These are phyloP conservation scores for Burhinus bistriatus DNA, from an alignment of 2,113 vertebrate genomes.

Conservation along the genomic window DNA sequence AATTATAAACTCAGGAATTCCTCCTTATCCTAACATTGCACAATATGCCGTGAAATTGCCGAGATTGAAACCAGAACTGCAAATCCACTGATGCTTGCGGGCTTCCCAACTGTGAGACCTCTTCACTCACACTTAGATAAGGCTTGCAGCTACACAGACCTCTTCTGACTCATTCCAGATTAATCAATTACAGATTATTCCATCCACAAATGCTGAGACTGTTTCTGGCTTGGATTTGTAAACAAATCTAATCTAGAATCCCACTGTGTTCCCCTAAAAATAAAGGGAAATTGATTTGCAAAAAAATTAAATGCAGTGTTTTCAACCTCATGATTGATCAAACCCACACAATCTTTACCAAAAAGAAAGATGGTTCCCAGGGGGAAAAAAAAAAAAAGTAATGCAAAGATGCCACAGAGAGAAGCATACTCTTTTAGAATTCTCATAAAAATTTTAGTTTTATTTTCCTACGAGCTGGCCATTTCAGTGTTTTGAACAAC, in stretches of 20 bases:
- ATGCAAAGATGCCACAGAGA: neutral
- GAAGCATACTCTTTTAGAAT: neutral
- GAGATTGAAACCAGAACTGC: neutral
- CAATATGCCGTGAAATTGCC: neutral
- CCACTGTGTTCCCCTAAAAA: neutral
- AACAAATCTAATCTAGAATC: neutral
- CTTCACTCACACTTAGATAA: neutral
- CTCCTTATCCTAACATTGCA: neutral
- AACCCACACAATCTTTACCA: neutral
- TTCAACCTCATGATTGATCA: neutral
- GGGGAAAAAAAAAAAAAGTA: neutral
- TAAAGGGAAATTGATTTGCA: neutral
- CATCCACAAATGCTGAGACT: neutral
- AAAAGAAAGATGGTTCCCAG: neutral
- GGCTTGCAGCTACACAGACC: neutral
- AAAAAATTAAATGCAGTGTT: neutral
- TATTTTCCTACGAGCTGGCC: neutral
- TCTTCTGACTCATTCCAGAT: neutral
- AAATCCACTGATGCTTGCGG: neutral
- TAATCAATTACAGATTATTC: neutral
- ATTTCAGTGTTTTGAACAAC: conserved; percentile 9
- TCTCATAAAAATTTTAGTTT: neutral
- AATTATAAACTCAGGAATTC: neutral
- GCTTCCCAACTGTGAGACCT: neutral
- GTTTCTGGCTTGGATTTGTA: neutral